Evolutionary conservation across 2,888 invertebrate species (phyloP).

Genomic region (Pediacus dermestoides): DNA sequence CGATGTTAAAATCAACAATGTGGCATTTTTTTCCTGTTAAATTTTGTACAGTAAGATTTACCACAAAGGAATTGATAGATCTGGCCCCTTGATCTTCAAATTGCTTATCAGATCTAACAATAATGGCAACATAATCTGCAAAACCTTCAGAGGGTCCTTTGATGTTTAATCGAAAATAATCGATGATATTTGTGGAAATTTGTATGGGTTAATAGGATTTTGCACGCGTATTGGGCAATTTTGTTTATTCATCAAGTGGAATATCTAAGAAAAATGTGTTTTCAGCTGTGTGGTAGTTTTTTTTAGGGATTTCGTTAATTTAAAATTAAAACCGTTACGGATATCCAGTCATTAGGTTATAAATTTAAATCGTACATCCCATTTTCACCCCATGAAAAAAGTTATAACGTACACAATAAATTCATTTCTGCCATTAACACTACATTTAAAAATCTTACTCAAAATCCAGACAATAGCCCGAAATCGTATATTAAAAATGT

Average conservation of each 20-base stretch:
- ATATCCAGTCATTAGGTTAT: too few species aligned
- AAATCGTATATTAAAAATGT: conserved; percentile 47
- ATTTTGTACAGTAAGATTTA: conserved; percentile 8
- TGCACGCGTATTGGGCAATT: conserved; percentile 39
- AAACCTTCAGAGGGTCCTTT: conserved; percentile 46
- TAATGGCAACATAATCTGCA: conserved; percentile 44
- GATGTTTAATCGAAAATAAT: conserved; percentile 47
- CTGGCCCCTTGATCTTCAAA: conserved; percentile 34
- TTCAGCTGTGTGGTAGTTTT: too few species aligned
- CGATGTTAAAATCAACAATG: conserved; percentile 37
- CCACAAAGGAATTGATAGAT: conserved; percentile 12
- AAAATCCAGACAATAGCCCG: conserved; percentile 34
- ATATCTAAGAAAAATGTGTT: too few species aligned
- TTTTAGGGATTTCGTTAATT: too few species aligned
- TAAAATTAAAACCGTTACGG: too few species aligned
- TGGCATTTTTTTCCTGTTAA: conserved; percentile 33
- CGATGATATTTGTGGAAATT: conserved; percentile 35
- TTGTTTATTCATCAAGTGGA: too few species aligned
- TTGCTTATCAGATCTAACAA: conserved; percentile 45
- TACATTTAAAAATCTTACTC: conserved; percentile 40
- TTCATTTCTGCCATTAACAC: conserved; percentile 48
- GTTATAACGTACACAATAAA: conserved; percentile 36
- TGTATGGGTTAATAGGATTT: conserved; percentile 39
- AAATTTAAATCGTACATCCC: conserved; percentile 25
- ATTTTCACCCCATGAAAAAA: conserved; percentile 21